phyloP scores from a whole-genome alignment of 2,888 invertebrate genomes.

The Rotaria magnacalcarata region DNA sequence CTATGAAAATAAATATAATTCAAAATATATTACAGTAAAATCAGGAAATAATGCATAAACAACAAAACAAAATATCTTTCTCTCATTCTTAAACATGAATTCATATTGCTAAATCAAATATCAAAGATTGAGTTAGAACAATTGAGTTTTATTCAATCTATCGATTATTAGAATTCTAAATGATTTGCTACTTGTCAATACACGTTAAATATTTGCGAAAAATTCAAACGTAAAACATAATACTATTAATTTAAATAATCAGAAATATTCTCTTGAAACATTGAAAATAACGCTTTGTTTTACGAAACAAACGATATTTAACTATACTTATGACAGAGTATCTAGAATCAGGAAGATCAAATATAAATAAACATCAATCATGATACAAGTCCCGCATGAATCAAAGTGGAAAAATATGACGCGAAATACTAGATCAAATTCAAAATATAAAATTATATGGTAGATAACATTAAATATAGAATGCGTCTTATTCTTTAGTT shows the following conservation, averaged over 20 bases:
- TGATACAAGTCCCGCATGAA: background rate
- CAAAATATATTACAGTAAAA: background rate
- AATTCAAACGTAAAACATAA: background rate
- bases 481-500: background rate
- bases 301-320: background rate
- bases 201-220: background rate
- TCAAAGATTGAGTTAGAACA: background rate
- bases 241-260: background rate
- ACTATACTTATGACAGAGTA: background rate
- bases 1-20: no score
- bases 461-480: background rate
- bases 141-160: background rate
- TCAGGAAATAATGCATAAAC: background rate
- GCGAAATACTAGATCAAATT: background rate
- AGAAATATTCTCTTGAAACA: background rate
- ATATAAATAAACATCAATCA: background rate
- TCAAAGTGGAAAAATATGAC: background rate
- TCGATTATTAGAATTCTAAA: background rate
- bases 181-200: background rate
- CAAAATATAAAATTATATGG: background rate
- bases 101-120: background rate
- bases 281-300: background rate
- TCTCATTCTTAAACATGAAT: background rate
- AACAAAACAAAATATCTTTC: background rate
- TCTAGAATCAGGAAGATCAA: background rate